A percentile compares a stretch with the other conserved stretches of the same genome.
phyloP scores from a whole-genome alignment of 1,140 invertebrate genomes.

The Drosophila willistoni region DNA sequence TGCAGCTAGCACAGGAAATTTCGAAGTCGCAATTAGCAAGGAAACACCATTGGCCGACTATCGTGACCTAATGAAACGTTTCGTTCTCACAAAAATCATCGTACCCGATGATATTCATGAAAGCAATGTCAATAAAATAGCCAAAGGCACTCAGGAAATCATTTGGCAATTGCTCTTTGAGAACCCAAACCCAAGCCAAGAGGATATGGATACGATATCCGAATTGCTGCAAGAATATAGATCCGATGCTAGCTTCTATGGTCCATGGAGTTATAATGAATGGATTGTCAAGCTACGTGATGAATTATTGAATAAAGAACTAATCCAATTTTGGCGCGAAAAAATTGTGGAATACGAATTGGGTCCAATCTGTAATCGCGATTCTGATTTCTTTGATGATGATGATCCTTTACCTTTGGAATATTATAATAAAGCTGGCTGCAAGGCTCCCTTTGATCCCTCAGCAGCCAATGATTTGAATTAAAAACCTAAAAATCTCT shows the following conservation, averaged over 20 bases:
- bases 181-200: slow-evolving; percentile 13
- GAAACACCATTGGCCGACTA: slow-evolving; percentile 52
- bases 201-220: slow-evolving; percentile 49
- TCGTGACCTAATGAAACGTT: slow-evolving; percentile 58
- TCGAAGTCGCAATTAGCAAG: slow-evolving; percentile 46
- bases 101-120: slow-evolving; percentile 52
- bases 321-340: slow-evolving; percentile 70
- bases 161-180: slow-evolving; percentile 69
- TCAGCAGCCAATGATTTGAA: not conserved
- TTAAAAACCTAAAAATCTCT: not conserved
- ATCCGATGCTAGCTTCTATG: slow-evolving; percentile 63
- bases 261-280: slow-evolving; percentile 56
- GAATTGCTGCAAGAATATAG: slow-evolving; percentile 63
- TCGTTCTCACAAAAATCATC: slow-evolving; percentile 44
- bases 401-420: slow-evolving; percentile 51
- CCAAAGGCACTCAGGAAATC: slow-evolving; percentile 32
- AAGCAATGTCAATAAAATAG: slow-evolving; percentile 50
- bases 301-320: slow-evolving; percentile 48
- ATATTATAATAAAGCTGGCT: slow-evolving; percentile 69
- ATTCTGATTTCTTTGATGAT: slow-evolving; percentile 68
- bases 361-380: slow-evolving; percentile 63
- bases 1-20: slow-evolving; percentile 46
- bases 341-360: slow-evolving; percentile 66
- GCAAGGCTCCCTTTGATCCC: slow-evolving; percentile 58
- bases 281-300: slow-evolving; percentile 71